Evolutionary conservation across 2,888 invertebrate species (phyloP).

Genomic region (Panorpa germanica): DNA sequence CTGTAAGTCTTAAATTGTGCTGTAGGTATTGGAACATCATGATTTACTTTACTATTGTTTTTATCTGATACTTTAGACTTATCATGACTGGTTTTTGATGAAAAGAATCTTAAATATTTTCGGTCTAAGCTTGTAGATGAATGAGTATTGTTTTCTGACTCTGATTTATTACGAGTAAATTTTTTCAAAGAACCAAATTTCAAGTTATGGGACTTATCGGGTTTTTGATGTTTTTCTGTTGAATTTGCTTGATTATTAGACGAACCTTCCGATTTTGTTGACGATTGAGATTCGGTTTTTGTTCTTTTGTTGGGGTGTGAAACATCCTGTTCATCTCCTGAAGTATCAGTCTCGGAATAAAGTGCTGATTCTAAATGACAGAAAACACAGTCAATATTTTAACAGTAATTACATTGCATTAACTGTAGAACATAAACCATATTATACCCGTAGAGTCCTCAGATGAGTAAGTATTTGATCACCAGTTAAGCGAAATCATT

Average conservation of each 20-base stretch:
- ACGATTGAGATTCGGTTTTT: constrained; percentile 20
- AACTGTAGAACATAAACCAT: no score
- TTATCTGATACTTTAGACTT: constrained; percentile 22
- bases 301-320: constrained; percentile 10
- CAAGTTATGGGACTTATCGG: constrained; percentile 20
- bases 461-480: no score
- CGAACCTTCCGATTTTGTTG: constrained; percentile 38
- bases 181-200: constrained; percentile 59
- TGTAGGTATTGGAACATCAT: constrained; percentile 50
- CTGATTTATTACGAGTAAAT: constrained; percentile 29
- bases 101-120: constrained; percentile 40
- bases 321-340: constrained; percentile 31
- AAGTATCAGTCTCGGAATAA: constrained; percentile 41
- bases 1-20: constrained; percentile 60
- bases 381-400: no score
- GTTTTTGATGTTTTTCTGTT: constrained; percentile 21
- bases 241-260: constrained; percentile 20
- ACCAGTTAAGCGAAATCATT: no score
- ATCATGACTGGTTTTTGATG: constrained; percentile 21
- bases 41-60: no score
- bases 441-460: no score
- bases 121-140: constrained; percentile 45
- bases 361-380: constrained; percentile 24
- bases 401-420: no score
- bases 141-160: constrained; percentile 27